A percentile compares a stretch with the other conserved stretches of the same genome.
Evolutionary conservation across 2,797 vertebrate species (phyloP).

Genomic region (Echiichthys vipera): DNA sequence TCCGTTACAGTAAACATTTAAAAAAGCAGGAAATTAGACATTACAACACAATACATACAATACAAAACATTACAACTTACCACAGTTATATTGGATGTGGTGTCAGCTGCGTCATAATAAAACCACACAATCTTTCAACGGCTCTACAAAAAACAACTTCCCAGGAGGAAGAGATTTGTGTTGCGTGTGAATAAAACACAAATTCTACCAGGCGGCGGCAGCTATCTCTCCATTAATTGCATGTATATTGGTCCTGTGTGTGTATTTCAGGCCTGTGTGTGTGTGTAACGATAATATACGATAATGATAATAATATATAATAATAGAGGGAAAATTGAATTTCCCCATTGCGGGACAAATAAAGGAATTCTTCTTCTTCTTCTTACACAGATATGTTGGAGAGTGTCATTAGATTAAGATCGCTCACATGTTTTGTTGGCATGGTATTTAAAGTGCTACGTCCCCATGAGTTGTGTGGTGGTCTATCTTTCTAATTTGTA

Average conservation of each 20-base stretch:
- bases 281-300: too few relatives aligned
- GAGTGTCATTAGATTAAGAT: not conserved
- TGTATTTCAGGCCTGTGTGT: too few relatives aligned
- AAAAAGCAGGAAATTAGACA: not conserved
- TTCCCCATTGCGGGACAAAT: too few relatives aligned
- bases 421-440: not conserved
- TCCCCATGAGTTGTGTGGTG: not conserved
- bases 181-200: not conserved
- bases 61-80: not conserved
- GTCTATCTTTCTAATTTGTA: too few relatives aligned
- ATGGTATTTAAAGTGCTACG: not conserved
- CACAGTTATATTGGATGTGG: not conserved
- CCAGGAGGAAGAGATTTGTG: not conserved
- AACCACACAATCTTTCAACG: not conserved
- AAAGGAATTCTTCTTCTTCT: too few relatives aligned
- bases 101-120: not conserved
- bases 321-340: too few relatives aligned
- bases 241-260: too few relatives aligned
- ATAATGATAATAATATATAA: too few relatives aligned
- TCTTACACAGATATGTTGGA: too few relatives aligned
- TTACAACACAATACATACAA: too few relatives aligned
- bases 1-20: not conserved
- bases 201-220: too few relatives aligned
- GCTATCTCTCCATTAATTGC: too few relatives aligned
- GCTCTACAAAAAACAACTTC: not conserved